phyloP scores from a whole-genome alignment of 2,113 vertebrate species.

The Myiozetetes cayanensis region DNA sequence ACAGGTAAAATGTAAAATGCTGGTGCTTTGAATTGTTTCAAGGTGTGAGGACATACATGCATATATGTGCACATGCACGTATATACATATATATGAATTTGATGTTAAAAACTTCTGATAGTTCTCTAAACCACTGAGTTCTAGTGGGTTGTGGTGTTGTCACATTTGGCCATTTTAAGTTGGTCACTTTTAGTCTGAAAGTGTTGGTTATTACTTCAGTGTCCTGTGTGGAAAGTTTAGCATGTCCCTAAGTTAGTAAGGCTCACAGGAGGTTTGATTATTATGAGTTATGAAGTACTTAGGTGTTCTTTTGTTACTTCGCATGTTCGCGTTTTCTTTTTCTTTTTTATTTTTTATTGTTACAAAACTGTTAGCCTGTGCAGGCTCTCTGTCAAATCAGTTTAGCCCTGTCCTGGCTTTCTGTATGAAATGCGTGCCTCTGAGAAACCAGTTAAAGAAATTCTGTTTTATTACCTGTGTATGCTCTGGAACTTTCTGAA shows the following conservation, averaged over 20 bases:
- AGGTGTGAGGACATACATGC: background rate
- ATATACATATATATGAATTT: rapidly evolving
- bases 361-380: background rate
- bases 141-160: background rate
- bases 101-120: background rate
- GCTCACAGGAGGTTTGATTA: background rate
- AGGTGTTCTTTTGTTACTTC: background rate
- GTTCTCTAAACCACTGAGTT: background rate
- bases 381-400: background rate
- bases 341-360: background rate
- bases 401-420: background rate
- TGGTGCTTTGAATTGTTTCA: background rate
- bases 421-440: background rate
- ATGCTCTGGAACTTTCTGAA: background rate
- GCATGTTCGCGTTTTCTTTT: background rate
- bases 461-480: background rate
- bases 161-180: background rate
- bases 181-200: background rate
- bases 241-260: background rate
- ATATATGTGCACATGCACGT: rapidly evolving
- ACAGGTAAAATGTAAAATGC: background rate
- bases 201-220: background rate
- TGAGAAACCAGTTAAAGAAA: background rate
- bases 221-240: background rate
- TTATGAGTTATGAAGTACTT: background rate